Conservation (phyloP, 2,888 invertebrate species). For the Pharmacophagus antenor region DNA sequence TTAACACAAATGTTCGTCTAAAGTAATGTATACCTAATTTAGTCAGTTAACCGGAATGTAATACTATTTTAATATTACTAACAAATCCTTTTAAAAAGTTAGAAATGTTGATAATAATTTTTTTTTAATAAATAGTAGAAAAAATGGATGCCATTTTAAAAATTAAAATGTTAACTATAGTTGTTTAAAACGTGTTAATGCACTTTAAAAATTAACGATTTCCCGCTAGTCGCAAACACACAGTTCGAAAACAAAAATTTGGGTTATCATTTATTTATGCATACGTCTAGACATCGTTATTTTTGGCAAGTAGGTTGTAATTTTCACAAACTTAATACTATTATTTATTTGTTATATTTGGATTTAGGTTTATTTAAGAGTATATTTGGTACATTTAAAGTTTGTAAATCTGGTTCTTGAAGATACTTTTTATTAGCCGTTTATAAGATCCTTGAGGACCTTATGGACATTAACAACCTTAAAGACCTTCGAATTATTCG, state of each 20-base stretch:
- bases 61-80: not conserved
- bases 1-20: too few species aligned
- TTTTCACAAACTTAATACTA: not conserved
- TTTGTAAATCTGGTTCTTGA: too few species aligned
- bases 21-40: too few species aligned
- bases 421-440: too few species aligned
- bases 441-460: too few species aligned
- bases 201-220: not conserved
- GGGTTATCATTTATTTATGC: conserved; percentile 26
- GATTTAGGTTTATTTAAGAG: not conserved
- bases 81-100: not conserved
- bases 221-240: conserved; percentile 2
- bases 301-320: conserved; percentile 13
- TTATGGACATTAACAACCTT: too few species aligned
- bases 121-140: not conserved
- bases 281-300: conserved; percentile 24
- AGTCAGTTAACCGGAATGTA: too few species aligned
- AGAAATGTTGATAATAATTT: too few species aligned
- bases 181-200: conserved; percentile 10
- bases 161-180: conserved; percentile 2
- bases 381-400: too few species aligned
- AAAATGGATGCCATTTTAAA: not conserved
- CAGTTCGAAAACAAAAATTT: conserved; percentile 13
- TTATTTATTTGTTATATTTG: not conserved
- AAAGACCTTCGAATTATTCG: too few species aligned